Evolutionary conservation across 2,888 invertebrate species (phyloP).

Genomic region (Parochlus steinenii): DNA sequence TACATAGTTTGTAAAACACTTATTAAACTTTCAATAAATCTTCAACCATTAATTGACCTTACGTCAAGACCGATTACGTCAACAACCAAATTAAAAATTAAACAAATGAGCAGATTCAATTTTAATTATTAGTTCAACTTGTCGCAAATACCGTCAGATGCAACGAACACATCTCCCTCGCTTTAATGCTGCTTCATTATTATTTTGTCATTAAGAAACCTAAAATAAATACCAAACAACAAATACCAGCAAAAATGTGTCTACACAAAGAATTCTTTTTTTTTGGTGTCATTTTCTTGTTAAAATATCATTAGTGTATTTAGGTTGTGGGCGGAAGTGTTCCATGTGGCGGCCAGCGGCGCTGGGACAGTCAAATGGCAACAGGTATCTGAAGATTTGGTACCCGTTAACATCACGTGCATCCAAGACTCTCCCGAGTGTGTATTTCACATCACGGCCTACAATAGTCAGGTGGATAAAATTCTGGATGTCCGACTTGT

Average conservation of each 20-base stretch:
- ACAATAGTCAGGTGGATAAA: slow-evolving; percentile 97
- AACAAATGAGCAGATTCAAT: too few relatives aligned
- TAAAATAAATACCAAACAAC: slow-evolving; percentile 13
- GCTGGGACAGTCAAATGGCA: slow-evolving; percentile 93
- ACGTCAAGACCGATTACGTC: too few relatives aligned
- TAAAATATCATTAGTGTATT: slow-evolving; percentile 24
- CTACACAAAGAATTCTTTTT: slow-evolving; percentile 13
- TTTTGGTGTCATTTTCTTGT: too few relatives aligned
- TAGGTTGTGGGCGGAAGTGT: slow-evolving; percentile 97
- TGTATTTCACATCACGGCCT: slow-evolving; percentile 96
- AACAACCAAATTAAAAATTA: too few relatives aligned
- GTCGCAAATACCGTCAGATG: too few relatives aligned
- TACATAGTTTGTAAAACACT: too few relatives aligned
- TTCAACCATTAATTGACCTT: too few relatives aligned
- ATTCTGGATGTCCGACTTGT: slow-evolving; percentile 92
- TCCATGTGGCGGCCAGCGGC: slow-evolving; percentile 88
- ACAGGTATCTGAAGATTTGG: slow-evolving; percentile 94
- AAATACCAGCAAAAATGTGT: slow-evolving; percentile 15
- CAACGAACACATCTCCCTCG: too few relatives aligned
- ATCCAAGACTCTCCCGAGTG: slow-evolving; percentile 93
- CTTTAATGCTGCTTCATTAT: too few relatives aligned
- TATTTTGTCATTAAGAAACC: too few relatives aligned
- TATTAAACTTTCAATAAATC: too few relatives aligned
- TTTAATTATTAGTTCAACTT: too few relatives aligned
- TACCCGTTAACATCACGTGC: slow-evolving; percentile 96